These are phyloP conservation scores for Toxotes chatareus DNA, from an alignment of 2,113 vertebrate species.

Conservation along the genomic window DNA sequence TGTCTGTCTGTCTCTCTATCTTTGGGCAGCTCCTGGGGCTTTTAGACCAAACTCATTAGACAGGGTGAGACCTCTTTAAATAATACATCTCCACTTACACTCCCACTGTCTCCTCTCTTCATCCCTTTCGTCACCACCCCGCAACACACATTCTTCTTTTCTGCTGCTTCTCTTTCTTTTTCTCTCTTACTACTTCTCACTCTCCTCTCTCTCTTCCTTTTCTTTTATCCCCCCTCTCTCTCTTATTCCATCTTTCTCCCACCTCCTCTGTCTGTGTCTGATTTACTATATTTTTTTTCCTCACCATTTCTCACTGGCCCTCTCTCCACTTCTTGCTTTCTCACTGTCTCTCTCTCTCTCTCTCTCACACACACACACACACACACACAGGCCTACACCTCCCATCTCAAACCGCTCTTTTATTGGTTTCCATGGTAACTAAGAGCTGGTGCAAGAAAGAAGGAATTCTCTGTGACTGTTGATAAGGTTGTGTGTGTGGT, in stretches of 20 bases:
- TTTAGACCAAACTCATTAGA: conserved; percentile 84
- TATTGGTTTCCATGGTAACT: conserved; percentile 85
- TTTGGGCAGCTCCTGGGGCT: conserved; percentile 75
- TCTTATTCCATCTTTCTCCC: conserved; percentile 41
- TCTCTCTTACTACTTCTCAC: conserved; percentile 43
- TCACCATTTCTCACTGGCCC: conserved; percentile 47
- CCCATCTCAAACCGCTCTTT: conserved; percentile 80
- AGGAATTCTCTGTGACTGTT: conserved; percentile 82
- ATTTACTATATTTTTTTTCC: conserved; percentile 64
- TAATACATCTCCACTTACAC: conserved; percentile 82
- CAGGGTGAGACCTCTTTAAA: conserved; percentile 84
- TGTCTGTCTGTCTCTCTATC: conserved; percentile 63
- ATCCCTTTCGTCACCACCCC: conserved; percentile 47
- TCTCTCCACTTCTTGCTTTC: conserved; percentile 7
- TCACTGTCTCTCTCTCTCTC: background rate
- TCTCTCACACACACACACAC: conserved; percentile 28
- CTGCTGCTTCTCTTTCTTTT: conserved; percentile 42
- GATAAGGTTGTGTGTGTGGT: conserved; percentile 67
- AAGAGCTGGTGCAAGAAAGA: conserved; percentile 80
- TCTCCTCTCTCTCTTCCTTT: conserved; percentile 7
- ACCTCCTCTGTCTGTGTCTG: conserved; percentile 66
- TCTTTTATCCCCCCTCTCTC: conserved; percentile 26
- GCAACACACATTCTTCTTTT: conserved; percentile 23
- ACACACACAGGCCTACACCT: conserved; percentile 49
- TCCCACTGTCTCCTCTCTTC: conserved; percentile 64